Evolutionary conservation across 2,888 invertebrate genomes (phyloP).

Genomic region (Heterodera filipjevi): DNA sequence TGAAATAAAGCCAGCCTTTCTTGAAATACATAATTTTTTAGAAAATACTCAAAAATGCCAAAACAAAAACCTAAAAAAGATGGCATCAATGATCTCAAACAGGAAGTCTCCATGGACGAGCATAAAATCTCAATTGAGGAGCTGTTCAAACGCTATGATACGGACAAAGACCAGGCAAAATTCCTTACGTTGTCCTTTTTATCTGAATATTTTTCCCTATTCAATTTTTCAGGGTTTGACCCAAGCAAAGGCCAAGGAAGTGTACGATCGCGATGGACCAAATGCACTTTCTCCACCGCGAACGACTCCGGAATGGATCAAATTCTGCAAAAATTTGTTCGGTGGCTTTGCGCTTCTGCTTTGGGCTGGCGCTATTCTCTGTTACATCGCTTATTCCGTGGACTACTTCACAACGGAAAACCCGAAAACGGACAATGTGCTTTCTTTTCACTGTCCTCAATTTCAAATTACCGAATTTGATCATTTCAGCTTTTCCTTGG

Average conservation of each 20-base stretch:
- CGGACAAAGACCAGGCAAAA: conserved; percentile 89
- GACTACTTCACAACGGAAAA: conserved; percentile 66
- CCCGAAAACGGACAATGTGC: conserved; percentile 67
- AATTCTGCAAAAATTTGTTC: conserved; percentile 97
- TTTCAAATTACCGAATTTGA: conserved; percentile 16
- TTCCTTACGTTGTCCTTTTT: no score
- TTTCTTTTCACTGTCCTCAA: neutral
- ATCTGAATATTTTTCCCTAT: no score
- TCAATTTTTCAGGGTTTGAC: conserved; percentile 80
- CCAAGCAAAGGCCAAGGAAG: conserved; percentile 92
- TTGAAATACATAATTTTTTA: no score
- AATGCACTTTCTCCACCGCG: conserved; percentile 94
- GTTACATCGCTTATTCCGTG: conserved; percentile 65
- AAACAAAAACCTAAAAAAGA: conserved; percentile 34
- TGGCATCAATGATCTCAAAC: conserved; percentile 60
- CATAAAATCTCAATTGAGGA: conserved; percentile 97
- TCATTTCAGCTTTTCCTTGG: conserved; percentile 71
- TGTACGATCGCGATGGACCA: conserved; percentile 78
- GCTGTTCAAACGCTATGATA: conserved; percentile 91
- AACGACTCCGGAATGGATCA: conserved; percentile 97
- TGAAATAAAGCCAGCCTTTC: no score
- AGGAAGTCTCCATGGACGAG: conserved; percentile 74
- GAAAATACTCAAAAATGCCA: no score
- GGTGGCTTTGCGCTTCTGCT: conserved; percentile 90
- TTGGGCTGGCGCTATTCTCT: conserved; percentile 72